Conservation (phyloP, 2,888 invertebrate genomes). For the Mechanitis mazaeus region DNA sequence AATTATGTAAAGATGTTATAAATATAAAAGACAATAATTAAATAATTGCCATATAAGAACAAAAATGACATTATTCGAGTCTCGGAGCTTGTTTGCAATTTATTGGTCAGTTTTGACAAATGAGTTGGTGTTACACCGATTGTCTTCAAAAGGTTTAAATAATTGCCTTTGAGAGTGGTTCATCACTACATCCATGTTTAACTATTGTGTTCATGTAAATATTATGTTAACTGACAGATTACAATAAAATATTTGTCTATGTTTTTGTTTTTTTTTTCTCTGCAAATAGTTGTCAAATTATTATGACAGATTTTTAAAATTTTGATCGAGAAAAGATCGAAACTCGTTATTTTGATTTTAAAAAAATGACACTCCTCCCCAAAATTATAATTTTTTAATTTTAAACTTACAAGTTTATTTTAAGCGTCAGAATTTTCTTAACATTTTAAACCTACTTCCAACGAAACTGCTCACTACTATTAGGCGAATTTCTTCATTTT, state of each 20-base stretch:
- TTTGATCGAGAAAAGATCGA: too few relatives aligned
- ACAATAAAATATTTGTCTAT: conserved; percentile 36
- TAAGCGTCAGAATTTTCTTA: too few relatives aligned
- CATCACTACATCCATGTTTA: conserved; percentile 12
- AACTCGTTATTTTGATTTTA: too few relatives aligned
- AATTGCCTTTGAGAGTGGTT: background rate
- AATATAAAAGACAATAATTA: conserved; percentile 3
- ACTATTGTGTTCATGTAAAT: conserved; percentile 33
- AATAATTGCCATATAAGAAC: background rate
- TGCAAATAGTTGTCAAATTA: conserved; percentile 10
- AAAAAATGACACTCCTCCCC: too few relatives aligned
- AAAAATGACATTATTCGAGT: conserved; percentile 1
- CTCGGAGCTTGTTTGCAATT: too few relatives aligned
- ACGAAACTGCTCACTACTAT: too few relatives aligned
- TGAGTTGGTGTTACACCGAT: background rate
- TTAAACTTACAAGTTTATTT: too few relatives aligned
- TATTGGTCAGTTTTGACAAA: too few relatives aligned
- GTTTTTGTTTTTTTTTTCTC: conserved; percentile 20
- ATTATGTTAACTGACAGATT: conserved; percentile 25
- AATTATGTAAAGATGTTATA: background rate
- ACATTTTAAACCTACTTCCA: too few relatives aligned
- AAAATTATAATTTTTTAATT: too few relatives aligned
- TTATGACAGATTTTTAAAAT: too few relatives aligned
- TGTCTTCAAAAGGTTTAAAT: background rate
- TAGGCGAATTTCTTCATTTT: too few relatives aligned